phyloP scores from a whole-genome alignment of 2,797 vertebrate genomes.

The Thunnus albacares region DNA sequence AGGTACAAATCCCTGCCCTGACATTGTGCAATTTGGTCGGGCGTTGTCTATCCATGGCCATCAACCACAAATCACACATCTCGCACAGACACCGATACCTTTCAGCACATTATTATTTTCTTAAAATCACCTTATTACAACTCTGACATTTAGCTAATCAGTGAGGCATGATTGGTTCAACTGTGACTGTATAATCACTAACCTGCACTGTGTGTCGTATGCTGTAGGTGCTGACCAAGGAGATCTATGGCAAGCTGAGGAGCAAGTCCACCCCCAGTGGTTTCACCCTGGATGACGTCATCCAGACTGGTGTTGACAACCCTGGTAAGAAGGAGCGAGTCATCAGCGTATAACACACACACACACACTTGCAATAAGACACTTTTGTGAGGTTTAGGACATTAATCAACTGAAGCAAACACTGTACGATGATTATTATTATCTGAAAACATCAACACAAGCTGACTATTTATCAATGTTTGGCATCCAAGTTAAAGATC shows the following conservation, averaged over 20 bases:
- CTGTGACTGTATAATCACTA: slow-evolving; percentile 4
- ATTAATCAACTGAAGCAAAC: not conserved
- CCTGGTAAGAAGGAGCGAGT: slow-evolving; percentile 85
- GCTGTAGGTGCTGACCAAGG: slow-evolving; percentile 83
- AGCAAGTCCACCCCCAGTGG: slow-evolving; percentile 94
- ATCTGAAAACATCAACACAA: too few relatives aligned
- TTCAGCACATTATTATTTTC: too few relatives aligned
- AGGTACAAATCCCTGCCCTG: slow-evolving; percentile 66
- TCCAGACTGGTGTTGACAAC: slow-evolving; percentile 96
- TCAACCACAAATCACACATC: not conserved
- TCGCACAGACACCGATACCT: not conserved
- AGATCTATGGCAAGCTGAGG: slow-evolving; percentile 90
- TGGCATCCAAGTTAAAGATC: too few relatives aligned
- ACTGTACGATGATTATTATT: not conserved
- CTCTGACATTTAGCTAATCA: not conserved
- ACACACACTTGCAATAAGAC: not conserved
- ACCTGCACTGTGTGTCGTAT: slow-evolving; percentile 17
- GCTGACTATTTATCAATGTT: too few relatives aligned
- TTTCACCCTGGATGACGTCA: slow-evolving; percentile 93
- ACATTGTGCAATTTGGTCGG: not conserved
- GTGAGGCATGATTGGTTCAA: not conserved
- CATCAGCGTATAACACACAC: slow-evolving; percentile 17
- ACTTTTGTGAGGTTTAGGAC: too few relatives aligned
- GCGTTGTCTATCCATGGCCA: not conserved
- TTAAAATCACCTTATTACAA: too few relatives aligned